Evolutionary conservation across 2,113 vertebrate genomes (phyloP), one percentile per base, ranked within the genome.

Genomic region (Lepisosteus osseus): DNA sequence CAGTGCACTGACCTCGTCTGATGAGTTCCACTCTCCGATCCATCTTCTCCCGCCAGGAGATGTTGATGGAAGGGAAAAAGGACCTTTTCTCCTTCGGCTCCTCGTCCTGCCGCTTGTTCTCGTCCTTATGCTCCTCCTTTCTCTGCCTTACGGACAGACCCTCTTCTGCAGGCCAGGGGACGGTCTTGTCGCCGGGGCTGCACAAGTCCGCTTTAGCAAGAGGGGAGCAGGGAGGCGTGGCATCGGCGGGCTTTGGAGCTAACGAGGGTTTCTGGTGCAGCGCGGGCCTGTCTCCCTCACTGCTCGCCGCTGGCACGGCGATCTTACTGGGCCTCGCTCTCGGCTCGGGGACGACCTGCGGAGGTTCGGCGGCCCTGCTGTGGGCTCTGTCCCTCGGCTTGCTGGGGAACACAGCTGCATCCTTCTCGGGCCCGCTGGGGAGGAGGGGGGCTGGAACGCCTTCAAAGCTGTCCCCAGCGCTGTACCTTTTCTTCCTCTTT

Each of bases 401-500:
- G 47, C 87, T 70, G 7, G 87, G 82, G 8, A 81, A 83, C 70
- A 71, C 90, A 12, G 84, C 71, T 0, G 84, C 2, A 44, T 94
- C 94, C 4, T 80, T 88, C 72, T 93, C 94, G 3, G 78, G 86
- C 2, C 88, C 86, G 3, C 86, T 69, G 8, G 93, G 84, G 13
- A 88, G 87, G 0, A 93, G 87, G 0, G 93, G 90, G 0, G 89
- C 89, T 0, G 92, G 91, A 41, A 90, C 83, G 0, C 92, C 94
- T 0, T 95, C 95, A 29, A 93, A 93, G 69, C 88, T 89, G 59
- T 98, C 97, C 14, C 95, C 96, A 0, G 92, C 90, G 13, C 97
- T 96, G 87, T 97, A 94, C 15, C 96, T 90, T 64, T 98, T 99
- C 89, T 97, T 98, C 69, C 88, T 84, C 68, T 90, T 95, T 92